Evolutionary conservation across 2,888 invertebrate species (phyloP).

Genomic region (Blera fallax): DNA sequence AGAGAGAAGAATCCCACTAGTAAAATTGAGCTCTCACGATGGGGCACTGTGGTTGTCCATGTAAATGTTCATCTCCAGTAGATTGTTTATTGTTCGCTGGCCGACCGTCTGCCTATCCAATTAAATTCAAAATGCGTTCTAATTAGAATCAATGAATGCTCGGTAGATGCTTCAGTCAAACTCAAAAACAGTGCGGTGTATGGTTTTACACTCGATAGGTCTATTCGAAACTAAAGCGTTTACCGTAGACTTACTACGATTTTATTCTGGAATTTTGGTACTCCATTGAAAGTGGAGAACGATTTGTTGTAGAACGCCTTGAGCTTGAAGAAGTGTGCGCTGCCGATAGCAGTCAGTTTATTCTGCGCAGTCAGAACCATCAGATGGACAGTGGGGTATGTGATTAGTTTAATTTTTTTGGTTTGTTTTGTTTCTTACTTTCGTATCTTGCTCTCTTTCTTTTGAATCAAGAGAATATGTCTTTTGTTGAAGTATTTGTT

Average conservation of each 20-base stretch:
- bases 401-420: background rate
- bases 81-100: slow-evolving; percentile 22
- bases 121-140: background rate
- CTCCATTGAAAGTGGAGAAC: background rate
- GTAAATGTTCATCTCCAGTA: background rate
- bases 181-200: background rate
- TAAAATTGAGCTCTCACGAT: background rate
- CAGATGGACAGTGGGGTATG: slow-evolving; percentile 30
- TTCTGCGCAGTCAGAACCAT: background rate
- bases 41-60: background rate
- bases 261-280: background rate
- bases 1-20: background rate
- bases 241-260: background rate
- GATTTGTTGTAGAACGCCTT: background rate
- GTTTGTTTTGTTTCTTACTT: background rate
- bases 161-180: background rate
- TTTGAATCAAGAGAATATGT: background rate
- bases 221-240: background rate
- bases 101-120: slow-evolving; percentile 42
- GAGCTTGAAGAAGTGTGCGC: background rate
- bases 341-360: slow-evolving; percentile 10
- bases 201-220: background rate
- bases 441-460: background rate
- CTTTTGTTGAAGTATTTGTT: background rate
- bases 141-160: background rate